Conservation (phyloP, 2,888 invertebrate species). For the Cryptus armator region DNA sequence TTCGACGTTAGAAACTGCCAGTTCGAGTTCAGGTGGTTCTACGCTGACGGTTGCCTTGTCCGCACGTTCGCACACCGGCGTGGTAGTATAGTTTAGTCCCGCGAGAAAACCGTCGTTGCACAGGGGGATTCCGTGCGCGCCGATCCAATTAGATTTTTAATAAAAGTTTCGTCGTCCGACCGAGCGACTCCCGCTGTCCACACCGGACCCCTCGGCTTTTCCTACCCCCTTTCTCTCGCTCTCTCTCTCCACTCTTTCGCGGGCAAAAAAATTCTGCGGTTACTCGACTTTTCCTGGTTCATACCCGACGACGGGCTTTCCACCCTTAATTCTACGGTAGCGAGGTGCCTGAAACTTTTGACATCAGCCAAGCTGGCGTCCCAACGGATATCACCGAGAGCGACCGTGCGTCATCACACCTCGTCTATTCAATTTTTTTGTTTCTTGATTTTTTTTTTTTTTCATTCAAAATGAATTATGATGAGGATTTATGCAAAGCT, state of each 20-base stretch:
- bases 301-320: conserved; percentile 45
- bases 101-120: conserved; percentile 72
- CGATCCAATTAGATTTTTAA: conserved; percentile 82
- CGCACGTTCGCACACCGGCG: conserved; percentile 57
- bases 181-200: conserved; percentile 48
- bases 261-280: conserved; percentile 57
- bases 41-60: conserved; percentile 14
- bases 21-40: conserved; percentile 51
- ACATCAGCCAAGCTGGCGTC: conserved; percentile 65
- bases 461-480: neutral
- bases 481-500: neutral
- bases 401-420: conserved; percentile 47
- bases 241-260: neutral
- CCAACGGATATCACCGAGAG: conserved; percentile 55
- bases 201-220: neutral
- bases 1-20: conserved; percentile 31
- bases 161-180: conserved; percentile 80
- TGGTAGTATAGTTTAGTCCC: conserved; percentile 59
- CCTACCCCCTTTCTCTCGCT: conserved; percentile 8
- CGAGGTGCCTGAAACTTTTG: conserved; percentile 64
- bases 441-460: neutral
- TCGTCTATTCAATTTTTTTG: conserved; percentile 23
- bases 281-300: conserved; percentile 67
- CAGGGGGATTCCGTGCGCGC: conserved; percentile 72
- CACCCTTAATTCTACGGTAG: conserved; percentile 62